These are phyloP conservation scores for Tetramorium alpestre DNA, from an alignment of 1,140 invertebrate genomes.

Conservation along the genomic window DNA sequence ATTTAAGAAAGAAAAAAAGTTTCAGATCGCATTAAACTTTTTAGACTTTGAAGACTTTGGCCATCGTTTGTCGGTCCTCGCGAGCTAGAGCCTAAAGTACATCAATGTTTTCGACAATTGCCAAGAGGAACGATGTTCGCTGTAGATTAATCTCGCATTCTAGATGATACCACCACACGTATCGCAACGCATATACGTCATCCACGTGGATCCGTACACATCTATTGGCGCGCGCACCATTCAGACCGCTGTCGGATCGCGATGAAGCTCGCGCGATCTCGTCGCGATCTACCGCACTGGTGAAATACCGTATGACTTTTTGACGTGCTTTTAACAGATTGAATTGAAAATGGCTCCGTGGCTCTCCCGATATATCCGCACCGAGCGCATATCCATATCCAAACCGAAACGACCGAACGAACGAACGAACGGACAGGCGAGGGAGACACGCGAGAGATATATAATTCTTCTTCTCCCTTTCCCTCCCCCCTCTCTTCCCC, in stretches of 20 bases:
- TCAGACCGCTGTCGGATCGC: conserved; percentile 56
- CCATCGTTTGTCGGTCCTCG: too few species aligned
- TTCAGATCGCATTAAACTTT: too few species aligned
- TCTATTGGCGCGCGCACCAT: conserved; percentile 43
- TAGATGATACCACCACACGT: background rate
- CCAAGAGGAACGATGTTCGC: conserved; percentile 1
- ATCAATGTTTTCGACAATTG: background rate
- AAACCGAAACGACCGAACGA: conserved; percentile 73
- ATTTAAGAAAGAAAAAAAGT: too few species aligned
- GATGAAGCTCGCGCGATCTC: conserved; percentile 58
- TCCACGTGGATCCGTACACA: conserved; percentile 14
- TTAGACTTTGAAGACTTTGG: background rate
- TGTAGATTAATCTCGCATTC: background rate
- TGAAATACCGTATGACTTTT: conserved; percentile 84
- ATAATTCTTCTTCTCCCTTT: conserved; percentile 45
- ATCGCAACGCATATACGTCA: conserved; percentile 22
- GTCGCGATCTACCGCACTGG: conserved; percentile 66
- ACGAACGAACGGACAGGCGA: conserved; percentile 76
- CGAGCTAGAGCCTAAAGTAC: background rate
- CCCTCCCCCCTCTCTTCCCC: background rate
- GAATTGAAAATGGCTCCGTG: conserved; percentile 83
- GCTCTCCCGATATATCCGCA: conserved; percentile 77
- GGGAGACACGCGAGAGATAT: conserved; percentile 65
- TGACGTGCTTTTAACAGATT: conserved; percentile 84
- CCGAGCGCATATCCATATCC: conserved; percentile 80